Percentiles rank a stretch among this genome's conserved stretches.
These are phyloP conservation scores for Bombus pyrosoma DNA, from an alignment of 1,140 invertebrate species.

Conservation along the genomic window DNA sequence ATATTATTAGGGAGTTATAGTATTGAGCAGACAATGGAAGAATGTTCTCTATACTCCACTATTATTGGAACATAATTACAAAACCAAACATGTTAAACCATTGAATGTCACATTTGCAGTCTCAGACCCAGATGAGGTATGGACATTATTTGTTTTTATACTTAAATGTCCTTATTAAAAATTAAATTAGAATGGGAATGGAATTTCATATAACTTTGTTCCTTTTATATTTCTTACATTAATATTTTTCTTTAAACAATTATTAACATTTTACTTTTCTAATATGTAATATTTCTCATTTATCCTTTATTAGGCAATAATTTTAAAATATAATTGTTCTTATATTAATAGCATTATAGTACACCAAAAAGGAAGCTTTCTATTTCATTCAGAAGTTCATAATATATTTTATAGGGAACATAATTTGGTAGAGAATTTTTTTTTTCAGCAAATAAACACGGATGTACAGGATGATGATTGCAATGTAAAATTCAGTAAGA, in stretches of 20 bases:
- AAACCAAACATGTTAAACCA: slow-evolving; percentile 90
- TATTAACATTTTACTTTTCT: slow-evolving; percentile 41
- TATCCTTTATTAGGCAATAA: slow-evolving; percentile 1
- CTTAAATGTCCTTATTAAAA: neutral
- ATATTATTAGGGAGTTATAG: slow-evolving; percentile 90
- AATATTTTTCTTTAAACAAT: slow-evolving; percentile 9
- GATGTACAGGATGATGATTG: slow-evolving; percentile 54
- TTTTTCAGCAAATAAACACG: slow-evolving; percentile 65
- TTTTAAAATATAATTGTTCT: neutral
- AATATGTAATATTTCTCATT: slow-evolving; percentile 20
- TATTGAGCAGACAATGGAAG: slow-evolving; percentile 97
- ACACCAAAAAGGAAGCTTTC: slow-evolving; percentile 4
- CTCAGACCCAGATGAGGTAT: slow-evolving; percentile 90
- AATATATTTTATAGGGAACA: slow-evolving; percentile 15
- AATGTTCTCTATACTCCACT: slow-evolving; percentile 97
- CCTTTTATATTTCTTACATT: slow-evolving; percentile 34
- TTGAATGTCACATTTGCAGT: slow-evolving; percentile 94
- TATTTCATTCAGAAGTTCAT: slow-evolving; percentile 34
- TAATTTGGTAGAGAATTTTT: slow-evolving; percentile 63
- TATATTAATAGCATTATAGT: neutral
- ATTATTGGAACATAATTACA: slow-evolving; percentile 94
- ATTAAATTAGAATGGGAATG: slow-evolving; percentile 14
- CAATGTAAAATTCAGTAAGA: slow-evolving; percentile 65
- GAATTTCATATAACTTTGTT: neutral
- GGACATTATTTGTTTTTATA: slow-evolving; percentile 21